phyloP scores from a whole-genome alignment of 2,113 vertebrate species.

The Hystrix cristata region DNA sequence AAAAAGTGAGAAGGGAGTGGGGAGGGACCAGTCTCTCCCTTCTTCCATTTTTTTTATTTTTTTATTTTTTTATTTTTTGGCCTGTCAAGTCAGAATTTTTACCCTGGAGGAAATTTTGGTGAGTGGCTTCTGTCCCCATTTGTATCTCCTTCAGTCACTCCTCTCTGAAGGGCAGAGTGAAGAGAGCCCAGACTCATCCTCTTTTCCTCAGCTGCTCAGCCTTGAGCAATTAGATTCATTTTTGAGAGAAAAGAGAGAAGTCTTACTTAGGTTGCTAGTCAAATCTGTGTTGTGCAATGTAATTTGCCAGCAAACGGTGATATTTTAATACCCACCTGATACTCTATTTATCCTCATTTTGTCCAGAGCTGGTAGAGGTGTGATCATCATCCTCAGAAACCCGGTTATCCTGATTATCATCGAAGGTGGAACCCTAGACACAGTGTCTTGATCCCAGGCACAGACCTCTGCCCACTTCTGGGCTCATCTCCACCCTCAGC shows the following conservation, averaged over 20 bases:
- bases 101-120: neutral
- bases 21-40: neutral
- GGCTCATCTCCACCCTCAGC: no score
- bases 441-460: neutral
- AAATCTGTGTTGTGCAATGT: neutral
- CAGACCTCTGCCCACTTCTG: neutral
- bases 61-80: neutral
- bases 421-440: neutral
- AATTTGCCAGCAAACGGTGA: neutral
- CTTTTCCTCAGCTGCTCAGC: neutral
- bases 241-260: neutral
- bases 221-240: neutral
- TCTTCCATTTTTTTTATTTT: neutral
- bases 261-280: neutral
- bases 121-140: neutral
- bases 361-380: neutral
- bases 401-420: neutral
- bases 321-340: neutral
- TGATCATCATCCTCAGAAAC: neutral
- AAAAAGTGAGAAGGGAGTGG: neutral
- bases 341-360: conserved; percentile 37
- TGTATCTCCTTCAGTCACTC: neutral
- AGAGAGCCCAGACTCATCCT: neutral
- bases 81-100: neutral
- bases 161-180: neutral